Evolutionary conservation across 2,888 invertebrate genomes (phyloP).

Genomic region (Kryphioiulus occultus): DNA sequence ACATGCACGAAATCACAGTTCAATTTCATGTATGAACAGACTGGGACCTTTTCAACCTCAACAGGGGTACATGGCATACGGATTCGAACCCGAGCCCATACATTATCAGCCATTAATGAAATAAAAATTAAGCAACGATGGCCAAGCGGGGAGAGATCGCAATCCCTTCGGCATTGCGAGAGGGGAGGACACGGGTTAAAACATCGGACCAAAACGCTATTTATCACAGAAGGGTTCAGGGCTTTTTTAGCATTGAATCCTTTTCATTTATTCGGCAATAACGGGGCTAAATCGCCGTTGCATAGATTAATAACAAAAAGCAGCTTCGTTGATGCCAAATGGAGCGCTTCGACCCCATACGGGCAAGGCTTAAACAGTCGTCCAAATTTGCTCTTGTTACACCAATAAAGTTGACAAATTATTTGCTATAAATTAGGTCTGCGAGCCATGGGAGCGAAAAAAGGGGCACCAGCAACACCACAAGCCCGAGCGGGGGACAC

Average conservation of each 20-base stretch:
- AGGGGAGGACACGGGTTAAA: not conserved
- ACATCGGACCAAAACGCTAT: not conserved
- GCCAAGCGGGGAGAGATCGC: not conserved
- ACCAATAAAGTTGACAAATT: slow-evolving; percentile 45
- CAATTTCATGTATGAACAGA: not conserved
- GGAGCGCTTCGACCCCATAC: not conserved
- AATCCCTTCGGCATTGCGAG: not conserved
- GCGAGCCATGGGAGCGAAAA: not conserved
- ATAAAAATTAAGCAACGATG: not conserved
- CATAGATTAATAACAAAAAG: not conserved
- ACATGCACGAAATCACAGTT: too few relatives aligned
- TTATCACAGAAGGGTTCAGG: not conserved
- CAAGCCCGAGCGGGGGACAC: not conserved
- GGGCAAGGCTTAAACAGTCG: slow-evolving; percentile 13
- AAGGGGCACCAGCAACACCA: not conserved
- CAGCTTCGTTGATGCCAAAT: not conserved
- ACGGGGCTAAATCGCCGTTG: not conserved
- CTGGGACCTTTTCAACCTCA: not conserved
- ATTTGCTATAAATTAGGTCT: slow-evolving; percentile 18
- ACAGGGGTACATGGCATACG: not conserved
- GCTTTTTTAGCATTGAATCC: not conserved
- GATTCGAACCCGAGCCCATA: not conserved
- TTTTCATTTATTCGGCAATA: slow-evolving; percentile 12
- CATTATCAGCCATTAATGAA: not conserved
- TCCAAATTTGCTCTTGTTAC: slow-evolving; percentile 20